phyloP scores from a whole-genome alignment of 2,797 vertebrate genomes.

The Otus scops region DNA sequence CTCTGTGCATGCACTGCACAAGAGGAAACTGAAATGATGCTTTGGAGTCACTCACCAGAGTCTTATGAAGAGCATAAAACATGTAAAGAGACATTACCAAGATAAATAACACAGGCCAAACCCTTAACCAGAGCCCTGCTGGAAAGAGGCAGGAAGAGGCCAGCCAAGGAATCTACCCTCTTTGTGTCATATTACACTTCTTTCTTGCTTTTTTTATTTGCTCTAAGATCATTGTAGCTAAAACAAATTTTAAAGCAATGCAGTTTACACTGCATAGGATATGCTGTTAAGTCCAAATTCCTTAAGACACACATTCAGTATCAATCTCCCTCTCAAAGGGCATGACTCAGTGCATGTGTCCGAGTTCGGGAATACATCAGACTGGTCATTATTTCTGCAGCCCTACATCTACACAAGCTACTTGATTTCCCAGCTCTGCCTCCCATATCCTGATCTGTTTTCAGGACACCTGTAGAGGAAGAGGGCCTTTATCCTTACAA shows the following conservation, averaged over 20 bases:
- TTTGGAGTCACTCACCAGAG: background rate
- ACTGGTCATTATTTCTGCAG: background rate
- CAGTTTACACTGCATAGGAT: background rate
- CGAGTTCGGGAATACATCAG: background rate
- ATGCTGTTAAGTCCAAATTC: background rate
- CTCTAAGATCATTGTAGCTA: background rate
- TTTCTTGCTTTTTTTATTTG: background rate
- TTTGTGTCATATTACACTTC: background rate
- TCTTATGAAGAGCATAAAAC: background rate
- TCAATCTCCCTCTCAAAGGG: background rate
- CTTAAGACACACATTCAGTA: background rate
- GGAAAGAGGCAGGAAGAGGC: background rate
- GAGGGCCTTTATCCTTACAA: background rate
- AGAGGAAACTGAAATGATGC: background rate
- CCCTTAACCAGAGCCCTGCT: background rate
- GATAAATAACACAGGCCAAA: background rate
- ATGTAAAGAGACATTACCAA: background rate
- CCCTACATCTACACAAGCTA: accelerated
- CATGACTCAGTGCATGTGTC: background rate
- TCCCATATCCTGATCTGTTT: background rate
- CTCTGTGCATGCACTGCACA: background rate
- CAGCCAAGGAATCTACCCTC: background rate
- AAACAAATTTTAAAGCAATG: background rate
- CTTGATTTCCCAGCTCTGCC: background rate
- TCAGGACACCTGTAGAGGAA: background rate